Conservation (phyloP, 30 jellyfish, hydroid and myxozoan species). For the Chrysaora quinquecirrha region DNA sequence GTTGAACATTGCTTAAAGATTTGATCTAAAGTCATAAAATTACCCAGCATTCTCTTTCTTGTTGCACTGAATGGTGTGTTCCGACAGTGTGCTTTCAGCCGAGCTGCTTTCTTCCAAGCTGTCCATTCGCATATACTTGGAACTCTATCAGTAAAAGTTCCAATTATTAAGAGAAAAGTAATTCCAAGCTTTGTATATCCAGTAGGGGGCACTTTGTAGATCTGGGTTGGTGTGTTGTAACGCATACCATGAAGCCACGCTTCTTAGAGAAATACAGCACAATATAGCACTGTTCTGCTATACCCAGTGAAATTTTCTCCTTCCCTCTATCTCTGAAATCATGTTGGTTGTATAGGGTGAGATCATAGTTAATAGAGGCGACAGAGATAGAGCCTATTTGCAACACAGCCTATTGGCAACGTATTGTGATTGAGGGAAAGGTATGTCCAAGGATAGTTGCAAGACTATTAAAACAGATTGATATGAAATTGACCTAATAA, state of each 20-base stretch:
- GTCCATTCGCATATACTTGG: background rate
- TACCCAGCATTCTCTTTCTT: slow-evolving; percentile 2
- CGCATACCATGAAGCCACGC: too few relatives aligned
- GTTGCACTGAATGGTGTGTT: slow-evolving; percentile 1
- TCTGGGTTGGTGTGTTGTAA: too few relatives aligned
- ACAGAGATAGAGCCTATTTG: too few relatives aligned
- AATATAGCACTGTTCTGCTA: too few relatives aligned
- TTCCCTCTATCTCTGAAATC: too few relatives aligned
- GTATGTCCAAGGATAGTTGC: background rate
- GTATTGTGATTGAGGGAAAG: too few relatives aligned
- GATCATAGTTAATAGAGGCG: too few relatives aligned
- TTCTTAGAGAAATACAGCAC: too few relatives aligned
- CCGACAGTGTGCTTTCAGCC: slow-evolving; percentile 4
- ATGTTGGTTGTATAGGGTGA: too few relatives aligned
- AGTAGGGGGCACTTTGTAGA: slow-evolving; percentile 6
- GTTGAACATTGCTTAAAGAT: background rate
- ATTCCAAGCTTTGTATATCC: background rate
- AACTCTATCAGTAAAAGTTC: background rate
- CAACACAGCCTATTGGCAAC: too few relatives aligned
- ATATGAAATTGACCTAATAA: background rate
- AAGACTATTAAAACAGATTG: background rate
- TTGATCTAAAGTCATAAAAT: background rate
- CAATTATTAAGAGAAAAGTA: background rate
- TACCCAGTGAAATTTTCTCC: too few relatives aligned
- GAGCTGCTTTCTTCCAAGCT: slow-evolving; percentile 5